A percentile compares a stretch with the other conserved stretches of the same genome.
Evolutionary conservation across 2,888 invertebrate genomes (phyloP).

Genomic region (Acanthosepion esculentum): DNA sequence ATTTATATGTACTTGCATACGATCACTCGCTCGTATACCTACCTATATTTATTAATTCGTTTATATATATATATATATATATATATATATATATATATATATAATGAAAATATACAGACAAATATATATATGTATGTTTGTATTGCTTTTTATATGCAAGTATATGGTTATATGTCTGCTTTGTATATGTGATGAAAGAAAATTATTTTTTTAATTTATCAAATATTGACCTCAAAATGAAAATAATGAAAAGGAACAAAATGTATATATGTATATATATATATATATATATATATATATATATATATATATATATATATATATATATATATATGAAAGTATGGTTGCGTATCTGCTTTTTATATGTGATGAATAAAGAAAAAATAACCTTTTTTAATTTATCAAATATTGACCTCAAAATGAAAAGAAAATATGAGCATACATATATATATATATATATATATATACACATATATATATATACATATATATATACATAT

Average conservation of each 20-base stretch:
- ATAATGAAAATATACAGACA: too few species aligned
- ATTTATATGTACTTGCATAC: too few species aligned
- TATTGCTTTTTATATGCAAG: neutral
- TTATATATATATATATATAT: too few species aligned
- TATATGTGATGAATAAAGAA: neutral
- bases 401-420: neutral
- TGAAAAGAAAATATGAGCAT: neutral
- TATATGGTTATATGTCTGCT: neutral
- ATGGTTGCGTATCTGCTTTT: neutral
- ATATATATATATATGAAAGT: too few species aligned
- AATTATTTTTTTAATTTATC: neutral
- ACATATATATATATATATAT: neutral
- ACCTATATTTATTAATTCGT: too few species aligned
- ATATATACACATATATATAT: neutral
- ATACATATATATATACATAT: neutral
- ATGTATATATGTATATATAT: neutral
- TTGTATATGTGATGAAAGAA: neutral
- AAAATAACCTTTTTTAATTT: neutral
- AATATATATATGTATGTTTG: too few species aligned
- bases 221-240: conserved; percentile 18
- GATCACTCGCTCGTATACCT: too few species aligned
- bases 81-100: too few species aligned
- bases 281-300: too few species aligned
- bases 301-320: too few species aligned
- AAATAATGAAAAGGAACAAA: neutral